These are phyloP conservation scores for Temnothorax unifasciatus DNA, from an alignment of 2,888 invertebrate species.

Conservation along the genomic window DNA sequence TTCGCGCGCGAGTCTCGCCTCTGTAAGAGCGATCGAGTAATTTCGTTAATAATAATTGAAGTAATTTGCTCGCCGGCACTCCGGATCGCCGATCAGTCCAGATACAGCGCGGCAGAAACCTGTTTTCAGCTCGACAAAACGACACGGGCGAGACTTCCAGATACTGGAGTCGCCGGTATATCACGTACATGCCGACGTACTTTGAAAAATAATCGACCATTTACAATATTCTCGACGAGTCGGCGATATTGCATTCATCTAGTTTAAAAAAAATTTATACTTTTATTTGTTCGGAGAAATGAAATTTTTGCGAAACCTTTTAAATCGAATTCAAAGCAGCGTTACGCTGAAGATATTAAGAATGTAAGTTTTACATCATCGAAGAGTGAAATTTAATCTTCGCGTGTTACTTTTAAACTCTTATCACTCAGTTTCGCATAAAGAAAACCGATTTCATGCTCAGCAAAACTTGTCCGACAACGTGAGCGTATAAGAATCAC, in stretches of 20 bases:
- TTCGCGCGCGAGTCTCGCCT: conserved; percentile 44
- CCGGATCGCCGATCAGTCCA: conserved; percentile 42
- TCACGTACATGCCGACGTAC: conserved; percentile 44
- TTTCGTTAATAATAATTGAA: conserved; percentile 59
- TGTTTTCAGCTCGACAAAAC: conserved; percentile 51
- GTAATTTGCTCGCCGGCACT: conserved; percentile 57
- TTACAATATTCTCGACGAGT: conserved; percentile 21
- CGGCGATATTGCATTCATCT: background rate
- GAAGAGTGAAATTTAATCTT: background rate
- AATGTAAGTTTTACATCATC: background rate
- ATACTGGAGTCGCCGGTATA: conserved; percentile 36
- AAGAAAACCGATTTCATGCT: conserved; percentile 25
- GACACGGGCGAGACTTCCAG: conserved; percentile 35
- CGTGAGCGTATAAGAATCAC: conserved; percentile 27
- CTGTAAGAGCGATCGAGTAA: conserved; percentile 57
- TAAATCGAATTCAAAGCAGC: background rate
- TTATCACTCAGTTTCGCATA: background rate
- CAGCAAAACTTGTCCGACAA: conserved; percentile 26
- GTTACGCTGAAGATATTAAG: background rate
- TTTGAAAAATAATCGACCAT: conserved; percentile 45
- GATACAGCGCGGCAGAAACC: conserved; percentile 39
- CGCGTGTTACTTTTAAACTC: conserved; percentile 3
- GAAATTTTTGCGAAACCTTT: background rate
- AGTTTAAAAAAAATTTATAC: background rate
- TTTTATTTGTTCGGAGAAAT: background rate